Conservation (phyloP, 92 coral and sea anemone genomes). For the Parazoanthus darwini region DNA sequence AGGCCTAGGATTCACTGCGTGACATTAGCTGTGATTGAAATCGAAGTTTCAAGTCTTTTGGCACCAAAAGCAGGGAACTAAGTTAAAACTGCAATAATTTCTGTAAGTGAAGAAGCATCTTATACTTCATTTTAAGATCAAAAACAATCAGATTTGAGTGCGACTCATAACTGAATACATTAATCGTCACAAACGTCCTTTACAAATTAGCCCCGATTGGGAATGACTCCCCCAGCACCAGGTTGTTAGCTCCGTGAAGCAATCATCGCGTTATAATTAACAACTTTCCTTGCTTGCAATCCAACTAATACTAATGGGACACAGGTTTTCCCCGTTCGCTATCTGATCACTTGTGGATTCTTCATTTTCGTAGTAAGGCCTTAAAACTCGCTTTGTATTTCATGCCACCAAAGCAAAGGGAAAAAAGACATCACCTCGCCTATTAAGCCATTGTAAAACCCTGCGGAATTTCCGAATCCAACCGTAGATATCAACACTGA, state of each 20-base stretch:
- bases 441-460: slow-evolving; percentile 12
- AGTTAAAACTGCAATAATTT: too few species aligned
- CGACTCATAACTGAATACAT: not conserved
- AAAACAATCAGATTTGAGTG: too few species aligned
- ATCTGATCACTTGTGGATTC: not conserved
- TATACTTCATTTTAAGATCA: not conserved
- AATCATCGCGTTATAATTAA: slow-evolving; percentile 9
- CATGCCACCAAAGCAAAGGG: not conserved
- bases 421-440: not conserved
- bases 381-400: not conserved
- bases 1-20: too few species aligned
- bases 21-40: too few species aligned
- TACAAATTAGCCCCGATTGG: not conserved
- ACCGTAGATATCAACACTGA: slow-evolving; percentile 20
- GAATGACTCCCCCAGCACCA: not conserved
- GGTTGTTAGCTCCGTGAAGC: not conserved
- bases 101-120: not conserved
- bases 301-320: not conserved
- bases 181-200: not conserved
- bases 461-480: slow-evolving; percentile 32
- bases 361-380: not conserved
- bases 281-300: not conserved
- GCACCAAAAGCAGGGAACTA: too few species aligned
- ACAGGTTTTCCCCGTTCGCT: not conserved
- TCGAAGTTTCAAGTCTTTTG: too few species aligned